Conservation (phyloP, 1,140 invertebrate genomes). For the Drosophila bipectinata region DNA sequence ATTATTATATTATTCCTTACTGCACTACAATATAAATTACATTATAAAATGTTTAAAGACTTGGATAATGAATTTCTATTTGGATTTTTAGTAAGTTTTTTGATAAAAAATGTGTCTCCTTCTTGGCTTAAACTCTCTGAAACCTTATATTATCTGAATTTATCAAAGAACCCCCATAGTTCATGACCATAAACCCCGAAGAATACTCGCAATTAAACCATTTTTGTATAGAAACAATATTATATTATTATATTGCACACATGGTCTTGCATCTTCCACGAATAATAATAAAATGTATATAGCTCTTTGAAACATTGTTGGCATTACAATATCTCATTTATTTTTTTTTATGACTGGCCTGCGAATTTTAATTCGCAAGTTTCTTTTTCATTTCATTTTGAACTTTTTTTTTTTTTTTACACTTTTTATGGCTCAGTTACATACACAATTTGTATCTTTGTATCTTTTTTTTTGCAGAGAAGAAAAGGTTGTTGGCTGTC, state of each 20-base stretch:
- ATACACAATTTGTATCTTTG: slow-evolving; percentile 48
- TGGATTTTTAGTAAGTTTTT: no score
- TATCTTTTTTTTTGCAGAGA: slow-evolving; percentile 10
- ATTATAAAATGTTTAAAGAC: no score
- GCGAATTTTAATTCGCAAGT: slow-evolving; percentile 69
- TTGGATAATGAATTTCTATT: no score
- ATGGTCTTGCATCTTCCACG: no score
- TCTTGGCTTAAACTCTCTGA: no score
- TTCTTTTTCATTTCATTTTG: slow-evolving; percentile 32
- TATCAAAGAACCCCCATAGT: no score
- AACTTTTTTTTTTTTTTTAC: slow-evolving; percentile 24
- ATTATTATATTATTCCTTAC: no score
- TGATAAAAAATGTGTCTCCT: no score
- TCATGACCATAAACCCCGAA: no score
- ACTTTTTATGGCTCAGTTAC: slow-evolving; percentile 34
- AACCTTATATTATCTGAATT: no score
- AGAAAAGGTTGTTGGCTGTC: slow-evolving; percentile 42
- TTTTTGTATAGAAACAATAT: neutral
- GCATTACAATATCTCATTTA: slow-evolving; percentile 64
- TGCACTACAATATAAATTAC: no score
- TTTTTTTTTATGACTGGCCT: slow-evolving; percentile 62
- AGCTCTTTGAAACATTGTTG: slow-evolving; percentile 48
- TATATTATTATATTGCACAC: no score
- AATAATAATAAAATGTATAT: slow-evolving; percentile 15
- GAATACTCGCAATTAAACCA: neutral